Evolutionary conservation across 1,140 invertebrate species (phyloP).

Genomic region (Acromyrmex echinatior): DNA sequence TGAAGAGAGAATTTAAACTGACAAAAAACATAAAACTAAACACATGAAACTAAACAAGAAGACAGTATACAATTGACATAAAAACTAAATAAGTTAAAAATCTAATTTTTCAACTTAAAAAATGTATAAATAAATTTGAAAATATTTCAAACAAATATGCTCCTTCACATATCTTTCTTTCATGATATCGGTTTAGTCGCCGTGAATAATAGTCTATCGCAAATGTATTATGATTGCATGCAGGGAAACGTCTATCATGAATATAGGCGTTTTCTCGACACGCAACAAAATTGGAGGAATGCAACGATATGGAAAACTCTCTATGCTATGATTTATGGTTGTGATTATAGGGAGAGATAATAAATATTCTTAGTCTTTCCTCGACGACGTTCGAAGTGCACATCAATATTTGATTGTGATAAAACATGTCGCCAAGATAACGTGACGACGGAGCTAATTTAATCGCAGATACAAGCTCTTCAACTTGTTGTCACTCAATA

Average conservation of each 20-base stretch:
- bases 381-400: constrained; percentile 17
- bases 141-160: background rate
- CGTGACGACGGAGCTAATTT: constrained; percentile 32
- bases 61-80: background rate
- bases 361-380: constrained; percentile 4
- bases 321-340: background rate
- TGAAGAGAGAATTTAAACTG: background rate
- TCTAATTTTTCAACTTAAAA: background rate
- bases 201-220: background rate
- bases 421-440: constrained; percentile 69
- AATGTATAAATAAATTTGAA: background rate
- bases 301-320: background rate
- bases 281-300: background rate
- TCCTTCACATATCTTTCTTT: background rate
- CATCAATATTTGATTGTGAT: constrained; percentile 73
- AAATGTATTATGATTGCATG: background rate
- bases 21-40: background rate
- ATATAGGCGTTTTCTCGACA: background rate
- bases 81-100: background rate
- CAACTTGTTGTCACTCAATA: constrained; percentile 35
- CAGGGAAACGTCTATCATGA: constrained; percentile 6
- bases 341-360: background rate
- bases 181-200: background rate
- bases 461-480: constrained; percentile 22
- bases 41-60: background rate